Conservation (phyloP, 2,113 vertebrate genomes). For the Cardinalis cardinalis region DNA sequence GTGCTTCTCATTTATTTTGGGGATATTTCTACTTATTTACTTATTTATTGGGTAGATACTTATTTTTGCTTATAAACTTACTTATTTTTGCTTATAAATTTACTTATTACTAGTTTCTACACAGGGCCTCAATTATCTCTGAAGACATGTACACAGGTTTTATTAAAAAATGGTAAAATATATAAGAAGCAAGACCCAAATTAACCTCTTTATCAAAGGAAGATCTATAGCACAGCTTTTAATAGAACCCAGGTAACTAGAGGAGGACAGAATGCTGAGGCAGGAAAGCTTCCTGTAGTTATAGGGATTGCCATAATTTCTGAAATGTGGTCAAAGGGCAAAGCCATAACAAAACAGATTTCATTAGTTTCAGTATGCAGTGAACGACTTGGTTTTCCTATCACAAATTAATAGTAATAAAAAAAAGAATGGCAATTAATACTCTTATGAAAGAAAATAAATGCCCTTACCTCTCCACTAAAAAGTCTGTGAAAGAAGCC, state of each 20-base stretch:
- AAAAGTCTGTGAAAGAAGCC: slow-evolving; percentile 87
- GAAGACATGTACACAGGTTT: neutral
- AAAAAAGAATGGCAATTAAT: neutral
- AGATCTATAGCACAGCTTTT: neutral
- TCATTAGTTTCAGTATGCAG: neutral
- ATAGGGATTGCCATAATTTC: neutral
- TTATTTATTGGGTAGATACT: neutral
- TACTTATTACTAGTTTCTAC: neutral
- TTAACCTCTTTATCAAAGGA: neutral
- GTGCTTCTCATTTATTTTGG: neutral
- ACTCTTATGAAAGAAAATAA: neutral
- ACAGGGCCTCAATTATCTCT: neutral
- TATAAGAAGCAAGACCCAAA: neutral
- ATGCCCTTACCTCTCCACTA: slow-evolving; percentile 81
- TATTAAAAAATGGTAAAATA: neutral
- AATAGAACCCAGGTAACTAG: neutral
- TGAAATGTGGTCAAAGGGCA: neutral
- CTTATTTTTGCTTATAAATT: too few species aligned
- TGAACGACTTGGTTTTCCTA: neutral
- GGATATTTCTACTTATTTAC: neutral
- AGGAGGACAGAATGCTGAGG: neutral
- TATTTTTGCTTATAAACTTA: neutral
- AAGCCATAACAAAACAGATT: neutral
- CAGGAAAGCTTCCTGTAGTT: neutral
- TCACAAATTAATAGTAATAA: neutral